Percentiles rank a stretch among this genome's conserved stretches.
phyloP scores from a whole-genome alignment of 2,113 vertebrate genomes.

The Paraplagusia blochii region DNA sequence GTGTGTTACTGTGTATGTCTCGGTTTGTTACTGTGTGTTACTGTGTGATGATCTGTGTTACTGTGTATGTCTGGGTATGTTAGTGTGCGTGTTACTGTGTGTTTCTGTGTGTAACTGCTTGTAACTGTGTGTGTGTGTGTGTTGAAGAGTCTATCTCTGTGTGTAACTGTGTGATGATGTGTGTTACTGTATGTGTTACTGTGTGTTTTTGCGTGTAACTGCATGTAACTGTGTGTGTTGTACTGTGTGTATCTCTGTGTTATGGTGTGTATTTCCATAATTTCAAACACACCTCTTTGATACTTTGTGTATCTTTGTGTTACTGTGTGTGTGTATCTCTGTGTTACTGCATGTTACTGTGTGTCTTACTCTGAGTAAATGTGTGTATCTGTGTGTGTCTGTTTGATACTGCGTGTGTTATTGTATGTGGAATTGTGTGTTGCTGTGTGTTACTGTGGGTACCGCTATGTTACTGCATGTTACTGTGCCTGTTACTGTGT shows the following conservation, averaged over 20 bases:
- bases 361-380: too few relatives aligned
- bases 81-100: slow-evolving; percentile 13
- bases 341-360: too few relatives aligned
- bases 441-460: slow-evolving; percentile 1
- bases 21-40: slow-evolving; percentile 9
- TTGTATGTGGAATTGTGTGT: slow-evolving; percentile 3
- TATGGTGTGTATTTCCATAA: slow-evolving; percentile 2
- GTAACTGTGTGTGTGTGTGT: slow-evolving; percentile 6
- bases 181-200: not conserved
- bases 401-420: not conserved
- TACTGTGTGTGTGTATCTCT: slow-evolving; percentile 1
- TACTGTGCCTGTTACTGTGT: too few relatives aligned
- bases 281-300: too few relatives aligned
- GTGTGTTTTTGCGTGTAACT: slow-evolving; percentile 4
- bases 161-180: slow-evolving; percentile 8
- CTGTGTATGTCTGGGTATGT: slow-evolving; percentile 1
- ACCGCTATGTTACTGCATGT: too few relatives aligned
- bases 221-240: too few relatives aligned
- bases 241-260: slow-evolving; percentile 3
- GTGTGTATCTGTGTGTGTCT: slow-evolving; percentile 5
- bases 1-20: slow-evolving; percentile 9
- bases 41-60: too few relatives aligned
- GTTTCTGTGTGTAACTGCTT: slow-evolving; percentile 9
- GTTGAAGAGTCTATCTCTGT: too few relatives aligned
- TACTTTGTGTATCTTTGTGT: not conserved